Evolutionary conservation across 53 echinoderm and acorn worm species (phyloP).

Genomic region (Arbacia lixula): DNA sequence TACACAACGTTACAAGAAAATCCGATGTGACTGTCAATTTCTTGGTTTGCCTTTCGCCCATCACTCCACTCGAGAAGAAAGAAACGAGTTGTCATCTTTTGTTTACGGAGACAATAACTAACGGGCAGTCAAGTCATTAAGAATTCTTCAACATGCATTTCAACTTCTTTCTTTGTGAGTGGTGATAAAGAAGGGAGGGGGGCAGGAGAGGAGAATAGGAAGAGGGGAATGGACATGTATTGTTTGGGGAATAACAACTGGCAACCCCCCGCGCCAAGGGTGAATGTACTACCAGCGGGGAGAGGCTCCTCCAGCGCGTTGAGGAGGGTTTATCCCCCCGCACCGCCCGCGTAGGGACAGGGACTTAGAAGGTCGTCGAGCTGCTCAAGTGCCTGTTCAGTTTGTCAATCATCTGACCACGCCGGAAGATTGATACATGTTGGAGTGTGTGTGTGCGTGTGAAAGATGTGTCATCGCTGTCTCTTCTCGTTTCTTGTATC

Average conservation of each 20-base stretch:
- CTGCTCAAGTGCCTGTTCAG: constrained; percentile 4
- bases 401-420: constrained; percentile 52
- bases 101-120: too few relatives aligned
- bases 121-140: neutral
- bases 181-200: neutral
- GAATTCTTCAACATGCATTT: neutral
- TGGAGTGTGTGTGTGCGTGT: too few relatives aligned
- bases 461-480: too few relatives aligned
- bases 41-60: too few relatives aligned
- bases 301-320: constrained; percentile 4
- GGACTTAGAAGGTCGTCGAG: constrained; percentile 37
- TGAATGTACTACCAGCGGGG: constrained; percentile 30
- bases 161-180: neutral
- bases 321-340: constrained; percentile 35
- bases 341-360: constrained; percentile 20
- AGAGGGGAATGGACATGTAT: constrained; percentile 14
- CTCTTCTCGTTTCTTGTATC: too few relatives aligned
- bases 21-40: too few relatives aligned
- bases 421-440: too few relatives aligned
- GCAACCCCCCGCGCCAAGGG: neutral
- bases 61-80: too few relatives aligned
- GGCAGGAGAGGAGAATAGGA: neutral
- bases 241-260: constrained; percentile 22
- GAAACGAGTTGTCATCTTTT: too few relatives aligned
- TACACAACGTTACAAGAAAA: too few relatives aligned